phyloP scores from a whole-genome alignment of 2,888 invertebrate genomes.

The Drosophila atripex region DNA sequence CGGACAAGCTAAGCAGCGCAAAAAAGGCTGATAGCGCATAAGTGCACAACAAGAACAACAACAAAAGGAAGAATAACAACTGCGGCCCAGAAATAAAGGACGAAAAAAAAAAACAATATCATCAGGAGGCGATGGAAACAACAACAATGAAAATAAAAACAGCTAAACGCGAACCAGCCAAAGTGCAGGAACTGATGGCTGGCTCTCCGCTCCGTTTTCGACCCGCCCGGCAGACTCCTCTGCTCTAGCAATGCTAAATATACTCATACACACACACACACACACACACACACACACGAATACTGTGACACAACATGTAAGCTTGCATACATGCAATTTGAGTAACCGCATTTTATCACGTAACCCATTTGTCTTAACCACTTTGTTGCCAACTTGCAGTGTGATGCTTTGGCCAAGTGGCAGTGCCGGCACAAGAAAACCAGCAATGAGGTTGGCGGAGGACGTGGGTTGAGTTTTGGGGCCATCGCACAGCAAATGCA shows the following conservation, averaged over 20 bases:
- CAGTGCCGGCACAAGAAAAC: conserved; percentile 58
- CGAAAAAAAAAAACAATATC: conserved; percentile 16
- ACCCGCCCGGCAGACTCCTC: conserved; percentile 22
- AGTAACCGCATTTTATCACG: conserved; percentile 82
- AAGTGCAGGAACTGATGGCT: conserved; percentile 56
- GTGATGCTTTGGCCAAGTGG: conserved; percentile 73
- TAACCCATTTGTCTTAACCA: conserved; percentile 82
- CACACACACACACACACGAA: conserved; percentile 29
- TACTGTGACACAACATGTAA: conserved; percentile 60
- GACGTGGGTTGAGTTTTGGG: conserved; percentile 19
- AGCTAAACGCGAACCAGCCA: conserved; percentile 58
- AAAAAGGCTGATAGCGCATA: conserved; percentile 73
- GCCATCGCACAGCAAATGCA: conserved; percentile 63
- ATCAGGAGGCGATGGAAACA: conserved; percentile 19
- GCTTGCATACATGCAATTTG: conserved; percentile 80
- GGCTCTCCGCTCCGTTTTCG: conserved; percentile 55
- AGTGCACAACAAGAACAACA: conserved; percentile 67
- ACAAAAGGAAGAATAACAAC: conserved; percentile 36
- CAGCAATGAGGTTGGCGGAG: conserved; percentile 38
- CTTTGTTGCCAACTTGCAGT: conserved; percentile 80
- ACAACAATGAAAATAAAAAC: conserved; percentile 33
- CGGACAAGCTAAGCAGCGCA: conserved; percentile 41
- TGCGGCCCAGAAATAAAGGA: conserved; percentile 1
- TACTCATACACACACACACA: conserved; percentile 48
- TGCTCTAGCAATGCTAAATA: conserved; percentile 65